Evolutionary conservation across 2,888 invertebrate species (phyloP), one percentile per base, ranked within the genome.

Genomic region (Notodonta ziczac): DNA sequence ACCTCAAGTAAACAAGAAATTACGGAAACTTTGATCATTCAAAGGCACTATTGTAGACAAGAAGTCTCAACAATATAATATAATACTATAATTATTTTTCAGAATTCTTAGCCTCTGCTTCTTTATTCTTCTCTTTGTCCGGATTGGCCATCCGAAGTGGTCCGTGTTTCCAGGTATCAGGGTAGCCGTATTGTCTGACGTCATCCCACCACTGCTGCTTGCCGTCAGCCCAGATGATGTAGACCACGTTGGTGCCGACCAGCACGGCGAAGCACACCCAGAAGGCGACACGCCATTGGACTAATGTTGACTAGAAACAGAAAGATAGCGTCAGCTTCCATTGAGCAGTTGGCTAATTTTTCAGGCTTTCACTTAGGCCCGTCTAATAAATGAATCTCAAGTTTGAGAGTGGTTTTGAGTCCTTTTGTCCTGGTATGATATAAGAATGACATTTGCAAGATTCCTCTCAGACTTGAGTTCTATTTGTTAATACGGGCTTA

Each of bases 121-220:
- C 84, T 67, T 90, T 91, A 46, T 84, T 90, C 59, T 86, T 91
- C 61, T 92, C 91, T 35, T 87, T 90, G 56, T 92, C 92, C 12
- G 70, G 66, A 13, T 83, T 82, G 2, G 82, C 80, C 64, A 85
- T 86, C 56, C 78, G 83, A 0, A 93, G 76, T 0, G 81, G 83
- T 0, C 92, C 93, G 56, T 93, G 91, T 65, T 91, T 91, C 93
- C 93, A 93, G 3, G 70, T 81, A 2, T 80, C 83, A 2, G 93
- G 94, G 70, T 93, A 91, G 4, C 93, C 93, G 61, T 88, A 90
- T 53, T 91, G 89, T n/a, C 94, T 83, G 0, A 95, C 94, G 67
- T 95, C 94, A 76, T 97, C 96, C 97, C 97, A 97, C 82, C 95
- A 94, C 72, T 97, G 96, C 53, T 96, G 95, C 59, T 96, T 95